These are phyloP conservation scores for Pseudopleuronectes americanus DNA, from an alignment of 2,797 vertebrate genomes.

Conservation along the genomic window DNA sequence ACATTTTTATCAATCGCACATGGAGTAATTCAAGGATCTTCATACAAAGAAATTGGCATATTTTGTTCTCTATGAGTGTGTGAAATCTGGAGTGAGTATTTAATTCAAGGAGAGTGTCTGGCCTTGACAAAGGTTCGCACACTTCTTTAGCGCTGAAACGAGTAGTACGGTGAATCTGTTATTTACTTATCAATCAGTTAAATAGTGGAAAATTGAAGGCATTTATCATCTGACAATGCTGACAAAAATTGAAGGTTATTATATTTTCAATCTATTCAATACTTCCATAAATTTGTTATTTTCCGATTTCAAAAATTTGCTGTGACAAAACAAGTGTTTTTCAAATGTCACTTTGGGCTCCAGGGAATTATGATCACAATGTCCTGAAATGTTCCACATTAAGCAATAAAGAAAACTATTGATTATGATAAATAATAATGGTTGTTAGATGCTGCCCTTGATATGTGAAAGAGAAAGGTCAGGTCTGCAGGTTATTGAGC, in stretches of 20 bases:
- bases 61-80: too few species aligned
- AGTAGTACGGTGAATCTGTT: background rate
- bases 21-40: too few species aligned
- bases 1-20: too few species aligned
- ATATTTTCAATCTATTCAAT: background rate
- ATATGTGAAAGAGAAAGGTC: background rate
- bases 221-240: background rate
- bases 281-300: background rate
- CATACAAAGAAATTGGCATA: too few species aligned
- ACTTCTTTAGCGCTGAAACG: slow-evolving; percentile 3
- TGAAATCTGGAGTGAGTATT: too few species aligned
- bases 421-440: background rate
- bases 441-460: background rate
- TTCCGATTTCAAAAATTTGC: background rate
- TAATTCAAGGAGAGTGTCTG: too few species aligned
- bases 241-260: background rate
- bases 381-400: background rate
- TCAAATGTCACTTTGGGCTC: too few species aligned
- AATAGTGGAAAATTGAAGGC: slow-evolving; percentile 8
- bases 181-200: background rate
- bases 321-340: background rate
- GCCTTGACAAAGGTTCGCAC: too few species aligned
- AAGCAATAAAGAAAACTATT: background rate
- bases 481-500: background rate
- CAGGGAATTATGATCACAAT: background rate